Evolutionary conservation across 2,888 invertebrate species (phyloP), one percentile per base, ranked within the genome.

Genomic region (Ophonus ardosiacus): DNA sequence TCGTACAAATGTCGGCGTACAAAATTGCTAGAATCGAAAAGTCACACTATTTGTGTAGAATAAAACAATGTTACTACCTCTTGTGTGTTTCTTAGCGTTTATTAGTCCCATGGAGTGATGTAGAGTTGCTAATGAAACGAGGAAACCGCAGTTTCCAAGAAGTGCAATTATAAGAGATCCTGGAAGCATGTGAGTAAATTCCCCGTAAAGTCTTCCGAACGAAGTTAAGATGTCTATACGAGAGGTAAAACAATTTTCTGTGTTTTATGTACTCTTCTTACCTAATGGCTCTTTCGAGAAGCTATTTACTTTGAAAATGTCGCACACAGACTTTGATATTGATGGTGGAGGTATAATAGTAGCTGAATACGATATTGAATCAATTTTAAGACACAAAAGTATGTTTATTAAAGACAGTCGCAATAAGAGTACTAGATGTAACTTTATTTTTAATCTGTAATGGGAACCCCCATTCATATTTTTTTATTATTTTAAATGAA

Each of bases 161-260:
- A 0, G 13, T 13, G 43, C 43, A 51, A 13, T 51, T 51, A 51
- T 8, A 31, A 31, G 31, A 5, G 5, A 31, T 31, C 31, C 31
- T 31, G 43, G 43, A 51, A 13, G 43, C 13, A 51, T 51, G 13
- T 10, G 43, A 51, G 10, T 51, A 51, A 51, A 51, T 13, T 13
- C 43, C 2, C 13, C 43, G 13, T 51, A 51, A 51, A 51, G 43
- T 51, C 43, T 51, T 51, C 43, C 8, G 43, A 51, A 51, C 43
- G 61, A 24, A 24, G 61, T 18, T 61, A 61, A 18, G 18, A 15
- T 10, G 10, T 61, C 61, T 61, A 10, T 59, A 51, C 59, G 57
- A 31, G 57, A 59, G 17, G 57, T 59, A 61, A 61, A 61, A 18
- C 61, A 61, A 61, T 61, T 61, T 61, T 61, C 18, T 61, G 61